A percentile compares a stretch with the other conserved stretches of the same genome.
phyloP scores from a whole-genome alignment of 2,888 invertebrate genomes.

The Troides oblongomaculatus region DNA sequence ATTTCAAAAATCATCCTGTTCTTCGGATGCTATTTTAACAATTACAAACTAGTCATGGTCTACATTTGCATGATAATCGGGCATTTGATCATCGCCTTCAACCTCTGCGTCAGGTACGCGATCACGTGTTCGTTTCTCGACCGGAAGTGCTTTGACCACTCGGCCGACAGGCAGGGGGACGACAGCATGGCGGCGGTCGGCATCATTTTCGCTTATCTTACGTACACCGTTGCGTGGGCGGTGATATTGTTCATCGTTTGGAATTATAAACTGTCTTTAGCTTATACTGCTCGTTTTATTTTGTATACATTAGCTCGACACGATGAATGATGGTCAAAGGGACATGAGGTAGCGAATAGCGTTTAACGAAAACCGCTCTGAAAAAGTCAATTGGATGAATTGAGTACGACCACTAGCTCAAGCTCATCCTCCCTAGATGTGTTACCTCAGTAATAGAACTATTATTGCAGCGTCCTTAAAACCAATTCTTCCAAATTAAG shows the following conservation, averaged over 20 bases:
- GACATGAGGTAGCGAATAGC: no score
- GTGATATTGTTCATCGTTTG: conserved; percentile 30
- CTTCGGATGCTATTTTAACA: conserved; percentile 23
- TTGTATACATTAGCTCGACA: no score
- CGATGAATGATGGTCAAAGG: no score
- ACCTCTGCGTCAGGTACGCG: conserved; percentile 16
- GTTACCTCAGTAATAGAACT: no score
- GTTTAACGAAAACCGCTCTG: no score
- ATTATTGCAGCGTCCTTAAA: no score
- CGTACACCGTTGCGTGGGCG: conserved; percentile 25
- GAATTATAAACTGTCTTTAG: conserved; percentile 28
- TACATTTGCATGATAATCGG: conserved; percentile 20
- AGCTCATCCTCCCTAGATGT: no score
- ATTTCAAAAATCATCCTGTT: conserved; percentile 23
- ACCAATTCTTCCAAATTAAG: no score
- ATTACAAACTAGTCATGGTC: conserved; percentile 5
- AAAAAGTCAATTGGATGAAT: no score
- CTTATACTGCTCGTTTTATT: conserved; percentile 10
- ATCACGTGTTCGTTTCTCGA: conserved; percentile 24
- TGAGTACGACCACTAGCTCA: no score
- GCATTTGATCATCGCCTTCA: conserved; percentile 23
- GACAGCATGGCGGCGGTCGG: conserved; percentile 5
- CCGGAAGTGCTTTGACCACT: conserved; percentile 27
- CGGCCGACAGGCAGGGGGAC: conserved; percentile 1
- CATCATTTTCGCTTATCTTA: conserved; percentile 9